These are phyloP conservation scores for Cyclophora punctaria DNA, from an alignment of 2,888 invertebrate genomes.

Conservation along the genomic window DNA sequence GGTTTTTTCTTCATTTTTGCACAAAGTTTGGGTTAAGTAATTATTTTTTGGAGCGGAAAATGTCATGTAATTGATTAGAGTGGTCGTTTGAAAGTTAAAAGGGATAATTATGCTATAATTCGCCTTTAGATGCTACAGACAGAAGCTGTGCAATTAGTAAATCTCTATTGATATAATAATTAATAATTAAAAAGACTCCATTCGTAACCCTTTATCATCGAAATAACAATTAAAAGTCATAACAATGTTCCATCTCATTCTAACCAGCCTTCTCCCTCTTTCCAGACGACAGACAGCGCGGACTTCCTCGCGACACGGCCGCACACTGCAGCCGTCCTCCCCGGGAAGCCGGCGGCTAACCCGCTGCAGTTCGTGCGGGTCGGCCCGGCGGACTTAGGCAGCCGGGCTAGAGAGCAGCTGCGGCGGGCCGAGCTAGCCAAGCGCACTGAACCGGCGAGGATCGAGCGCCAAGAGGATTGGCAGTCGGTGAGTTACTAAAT, in stretches of 20 bases:
- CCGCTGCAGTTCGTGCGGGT: slow-evolving; percentile 93
- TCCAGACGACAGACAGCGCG: slow-evolving; percentile 67
- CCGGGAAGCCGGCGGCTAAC: slow-evolving; percentile 89
- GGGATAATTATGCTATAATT: no score
- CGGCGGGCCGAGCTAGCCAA: slow-evolving; percentile 90
- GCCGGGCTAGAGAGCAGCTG: slow-evolving; percentile 88
- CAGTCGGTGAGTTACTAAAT: slow-evolving; percentile 86
- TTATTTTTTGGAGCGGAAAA: no score
- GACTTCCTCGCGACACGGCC: slow-evolving; percentile 69
- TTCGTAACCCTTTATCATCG: no score
- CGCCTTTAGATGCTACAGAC: no score
- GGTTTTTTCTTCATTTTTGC: no score
- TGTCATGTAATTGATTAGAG: no score
- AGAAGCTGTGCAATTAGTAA: no score
- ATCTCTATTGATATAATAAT: no score
- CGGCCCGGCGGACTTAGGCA: slow-evolving; percentile 89
- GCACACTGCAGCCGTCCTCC: slow-evolving; percentile 79
- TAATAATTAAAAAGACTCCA: no score
- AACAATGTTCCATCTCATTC: not conserved
- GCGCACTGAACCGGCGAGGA: slow-evolving; percentile 84
- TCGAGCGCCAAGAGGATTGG: slow-evolving; percentile 93
- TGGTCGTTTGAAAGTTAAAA: no score
- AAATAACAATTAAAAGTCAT: not conserved
- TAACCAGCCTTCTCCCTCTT: slow-evolving; percentile 10
- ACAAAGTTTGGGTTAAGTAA: no score